phyloP scores from a whole-genome alignment of 2,888 invertebrate species.

The Zelleria hepariella region DNA sequence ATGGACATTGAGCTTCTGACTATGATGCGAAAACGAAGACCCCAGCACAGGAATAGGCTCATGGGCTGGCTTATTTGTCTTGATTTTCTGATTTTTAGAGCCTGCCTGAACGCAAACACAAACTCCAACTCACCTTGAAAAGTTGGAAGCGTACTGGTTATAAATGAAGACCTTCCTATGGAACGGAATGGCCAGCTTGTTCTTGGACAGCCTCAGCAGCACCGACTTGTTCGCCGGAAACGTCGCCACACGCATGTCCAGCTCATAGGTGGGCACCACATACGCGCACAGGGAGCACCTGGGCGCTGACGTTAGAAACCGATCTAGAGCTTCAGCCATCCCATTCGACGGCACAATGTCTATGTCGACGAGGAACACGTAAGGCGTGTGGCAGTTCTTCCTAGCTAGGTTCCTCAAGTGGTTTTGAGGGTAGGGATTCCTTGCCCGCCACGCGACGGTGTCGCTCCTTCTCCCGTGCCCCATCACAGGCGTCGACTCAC shows the following conservation, averaged over 20 bases:
- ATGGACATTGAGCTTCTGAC: no score
- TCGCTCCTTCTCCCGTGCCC: slow-evolving; percentile 73
- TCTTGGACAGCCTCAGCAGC: slow-evolving; percentile 80
- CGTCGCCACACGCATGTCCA: slow-evolving; percentile 79
- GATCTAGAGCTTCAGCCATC: slow-evolving; percentile 79
- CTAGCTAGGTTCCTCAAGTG: slow-evolving; percentile 89
- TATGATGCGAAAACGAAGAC: no score
- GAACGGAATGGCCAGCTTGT: slow-evolving; percentile 88
- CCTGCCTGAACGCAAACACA: no score
- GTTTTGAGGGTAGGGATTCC: slow-evolving; percentile 90
- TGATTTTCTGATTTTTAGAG: no score
- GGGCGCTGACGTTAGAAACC: slow-evolving; percentile 74
- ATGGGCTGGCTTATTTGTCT: no score
- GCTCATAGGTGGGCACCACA: slow-evolving; percentile 91
- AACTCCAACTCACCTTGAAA: slow-evolving; percentile 82
- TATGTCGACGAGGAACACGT: slow-evolving; percentile 88
- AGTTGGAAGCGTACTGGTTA: slow-evolving; percentile 93
- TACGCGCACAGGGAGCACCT: slow-evolving; percentile 82
- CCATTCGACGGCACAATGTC: slow-evolving; percentile 87
- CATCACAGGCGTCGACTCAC: slow-evolving; percentile 78
- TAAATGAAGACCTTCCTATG: slow-evolving; percentile 93
- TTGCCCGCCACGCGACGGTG: slow-evolving; percentile 80
- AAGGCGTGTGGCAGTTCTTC: slow-evolving; percentile 85
- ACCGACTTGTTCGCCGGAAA: slow-evolving; percentile 88
- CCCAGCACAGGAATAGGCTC: no score